Evolutionary conservation across 1,140 invertebrate species (phyloP).

Genomic region (Zaprionus camerounensis): DNA sequence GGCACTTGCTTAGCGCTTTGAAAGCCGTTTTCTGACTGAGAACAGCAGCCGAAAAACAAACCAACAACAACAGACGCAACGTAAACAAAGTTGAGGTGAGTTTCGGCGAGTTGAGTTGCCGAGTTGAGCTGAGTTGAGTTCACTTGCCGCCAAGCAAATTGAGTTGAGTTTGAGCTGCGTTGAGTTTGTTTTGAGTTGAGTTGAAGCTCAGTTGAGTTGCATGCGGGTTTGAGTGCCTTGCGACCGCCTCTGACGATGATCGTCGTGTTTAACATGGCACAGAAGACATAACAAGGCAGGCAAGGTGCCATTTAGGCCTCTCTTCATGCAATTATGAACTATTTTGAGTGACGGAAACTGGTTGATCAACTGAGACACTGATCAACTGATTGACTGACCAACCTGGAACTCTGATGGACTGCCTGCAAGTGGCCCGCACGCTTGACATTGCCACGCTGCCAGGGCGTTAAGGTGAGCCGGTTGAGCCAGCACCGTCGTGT

Average conservation of each 20-base stretch:
- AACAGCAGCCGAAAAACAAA: slow-evolving; percentile 51
- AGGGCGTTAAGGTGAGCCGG: slow-evolving; percentile 42
- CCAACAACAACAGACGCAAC: slow-evolving; percentile 21
- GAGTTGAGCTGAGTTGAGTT: slow-evolving; percentile 25
- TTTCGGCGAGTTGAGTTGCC: slow-evolving; percentile 7
- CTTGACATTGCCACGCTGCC: slow-evolving; percentile 40
- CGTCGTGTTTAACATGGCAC: slow-evolving; percentile 57
- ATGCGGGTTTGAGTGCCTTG: background rate
- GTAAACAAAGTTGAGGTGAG: slow-evolving; percentile 34
- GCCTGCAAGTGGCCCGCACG: background rate
- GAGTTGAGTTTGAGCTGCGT: background rate
- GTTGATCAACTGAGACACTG: slow-evolving; percentile 37
- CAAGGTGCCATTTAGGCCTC: slow-evolving; percentile 67
- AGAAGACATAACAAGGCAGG: slow-evolving; percentile 56
- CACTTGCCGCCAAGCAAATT: slow-evolving; percentile 19
- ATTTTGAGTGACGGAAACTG: slow-evolving; percentile 66
- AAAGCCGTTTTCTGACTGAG: slow-evolving; percentile 81
- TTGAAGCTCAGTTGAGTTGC: slow-evolving; percentile 12
- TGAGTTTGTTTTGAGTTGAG: slow-evolving; percentile 3
- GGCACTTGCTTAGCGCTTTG: slow-evolving; percentile 68
- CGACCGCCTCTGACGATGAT: slow-evolving; percentile 42
- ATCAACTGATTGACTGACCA: slow-evolving; percentile 35
- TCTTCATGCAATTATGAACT: slow-evolving; percentile 71
- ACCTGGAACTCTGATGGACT: slow-evolving; percentile 4
- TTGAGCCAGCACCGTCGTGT: slow-evolving; percentile 8